phyloP scores from a whole-genome alignment of 2,113 vertebrate species.

The Prinia subflava region DNA sequence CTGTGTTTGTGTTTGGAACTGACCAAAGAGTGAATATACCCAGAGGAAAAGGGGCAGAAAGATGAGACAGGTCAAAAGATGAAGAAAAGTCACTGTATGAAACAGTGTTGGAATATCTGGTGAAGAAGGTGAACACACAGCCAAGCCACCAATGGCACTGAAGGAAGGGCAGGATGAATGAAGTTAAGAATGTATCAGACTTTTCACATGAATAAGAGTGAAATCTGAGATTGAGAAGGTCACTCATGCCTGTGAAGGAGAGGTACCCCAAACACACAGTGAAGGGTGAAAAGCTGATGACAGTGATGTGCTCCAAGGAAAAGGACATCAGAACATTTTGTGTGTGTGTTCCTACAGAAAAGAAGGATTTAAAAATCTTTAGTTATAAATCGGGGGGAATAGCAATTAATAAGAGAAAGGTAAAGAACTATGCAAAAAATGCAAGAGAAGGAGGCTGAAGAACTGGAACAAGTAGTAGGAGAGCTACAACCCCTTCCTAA shows the following conservation, averaged over 20 bases:
- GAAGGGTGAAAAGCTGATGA: not conserved
- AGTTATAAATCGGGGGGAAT: not conserved
- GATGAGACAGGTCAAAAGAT: not conserved
- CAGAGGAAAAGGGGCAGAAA: not conserved
- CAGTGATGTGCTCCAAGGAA: not conserved
- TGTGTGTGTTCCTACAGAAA: not conserved
- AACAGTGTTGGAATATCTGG: not conserved
- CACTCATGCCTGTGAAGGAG: accelerated
- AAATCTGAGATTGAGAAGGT: not conserved
- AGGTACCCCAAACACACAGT: accelerated
- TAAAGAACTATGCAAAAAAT: not conserved
- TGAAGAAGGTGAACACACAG: not conserved
- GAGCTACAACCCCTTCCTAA: not conserved
- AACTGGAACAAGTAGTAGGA: not conserved
- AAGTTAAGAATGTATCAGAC: not conserved
- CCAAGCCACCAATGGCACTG: not conserved
- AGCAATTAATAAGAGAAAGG: not conserved
- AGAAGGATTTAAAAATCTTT: not conserved
- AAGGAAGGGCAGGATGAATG: not conserved
- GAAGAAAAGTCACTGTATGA: not conserved
- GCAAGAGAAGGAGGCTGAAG: not conserved
- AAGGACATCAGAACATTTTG: not conserved
- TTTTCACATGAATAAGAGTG: not conserved
- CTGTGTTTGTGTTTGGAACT: not conserved
- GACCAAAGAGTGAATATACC: not conserved